Percentiles rank a stretch among this genome's conserved stretches.
Evolutionary conservation across 2,797 vertebrate species (phyloP).

Genomic region (Naso thynnoides): DNA sequence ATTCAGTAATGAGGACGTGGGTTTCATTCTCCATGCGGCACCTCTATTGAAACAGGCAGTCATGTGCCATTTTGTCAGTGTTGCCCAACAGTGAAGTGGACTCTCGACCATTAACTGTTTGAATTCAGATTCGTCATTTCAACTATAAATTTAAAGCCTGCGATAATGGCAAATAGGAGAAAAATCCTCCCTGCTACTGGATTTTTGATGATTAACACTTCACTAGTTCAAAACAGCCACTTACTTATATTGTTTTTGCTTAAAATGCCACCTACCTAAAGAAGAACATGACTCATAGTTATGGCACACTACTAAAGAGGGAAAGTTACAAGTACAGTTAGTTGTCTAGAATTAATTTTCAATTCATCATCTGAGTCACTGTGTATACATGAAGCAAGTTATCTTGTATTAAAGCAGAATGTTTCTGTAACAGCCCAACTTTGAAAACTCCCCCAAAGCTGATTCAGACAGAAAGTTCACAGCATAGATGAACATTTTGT

Average conservation of each 20-base stretch:
- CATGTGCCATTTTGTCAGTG: constrained; percentile 42
- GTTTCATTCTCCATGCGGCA: constrained; percentile 42
- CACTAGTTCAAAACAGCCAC: background rate
- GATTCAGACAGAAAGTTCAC: too few species aligned
- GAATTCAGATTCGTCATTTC: constrained; percentile 19
- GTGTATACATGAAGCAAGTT: too few species aligned
- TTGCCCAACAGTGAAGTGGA: constrained; percentile 45
- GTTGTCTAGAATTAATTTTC: constrained; percentile 24
- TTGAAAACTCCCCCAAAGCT: too few species aligned
- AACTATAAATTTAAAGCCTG: background rate
- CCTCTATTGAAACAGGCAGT: constrained; percentile 47
- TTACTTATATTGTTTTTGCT: constrained; percentile 26
- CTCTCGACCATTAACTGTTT: constrained; percentile 29
- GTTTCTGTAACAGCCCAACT: too few species aligned
- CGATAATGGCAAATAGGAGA: constrained; percentile 2
- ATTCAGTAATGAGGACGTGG: constrained; percentile 61
- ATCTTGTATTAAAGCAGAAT: too few species aligned
- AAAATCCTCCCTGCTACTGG: background rate
- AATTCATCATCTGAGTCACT: constrained; percentile 31
- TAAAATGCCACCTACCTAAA: constrained; percentile 47
- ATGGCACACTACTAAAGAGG: constrained; percentile 15
- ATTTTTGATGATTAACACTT: constrained; percentile 23
- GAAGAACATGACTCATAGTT: constrained; percentile 32
- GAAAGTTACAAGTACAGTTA: constrained; percentile 5
- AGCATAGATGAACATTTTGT: background rate